These are phyloP conservation scores for Trissolcus basalis DNA, from an alignment of 1,140 invertebrate species.

Conservation along the genomic window DNA sequence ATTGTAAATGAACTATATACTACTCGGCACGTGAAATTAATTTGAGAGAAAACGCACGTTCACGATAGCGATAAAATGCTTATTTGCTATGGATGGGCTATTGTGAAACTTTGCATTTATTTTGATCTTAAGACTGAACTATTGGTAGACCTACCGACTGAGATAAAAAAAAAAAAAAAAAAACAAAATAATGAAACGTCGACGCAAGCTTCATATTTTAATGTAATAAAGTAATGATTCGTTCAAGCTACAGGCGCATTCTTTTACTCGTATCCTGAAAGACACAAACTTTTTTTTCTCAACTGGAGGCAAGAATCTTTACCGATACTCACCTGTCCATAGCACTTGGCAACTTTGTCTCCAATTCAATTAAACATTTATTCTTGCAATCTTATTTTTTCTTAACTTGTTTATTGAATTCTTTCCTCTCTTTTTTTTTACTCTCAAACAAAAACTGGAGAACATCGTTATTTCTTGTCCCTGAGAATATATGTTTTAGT, in stretches of 20 bases:
- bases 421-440: background rate
- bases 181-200: constrained; percentile 7
- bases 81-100: constrained; percentile 68
- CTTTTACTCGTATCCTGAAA: constrained; percentile 13
- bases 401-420: background rate
- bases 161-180: constrained; percentile 38
- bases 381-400: constrained; percentile 29
- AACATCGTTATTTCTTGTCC: background rate
- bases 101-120: constrained; percentile 70
- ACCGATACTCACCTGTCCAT: constrained; percentile 66
- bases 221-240: constrained; percentile 20
- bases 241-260: constrained; percentile 20
- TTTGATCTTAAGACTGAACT: constrained; percentile 72
- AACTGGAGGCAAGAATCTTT: background rate
- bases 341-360: constrained; percentile 64
- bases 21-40: too few species aligned
- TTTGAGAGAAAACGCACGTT: too few species aligned
- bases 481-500: constrained; percentile 7
- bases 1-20: background rate
- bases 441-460: background rate
- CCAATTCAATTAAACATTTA: constrained; percentile 28
- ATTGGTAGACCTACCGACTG: too few species aligned
- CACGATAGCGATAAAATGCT: too few species aligned
- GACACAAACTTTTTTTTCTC: background rate
- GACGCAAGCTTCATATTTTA: constrained; percentile 26